Evolutionary conservation across 2,113 vertebrate species (phyloP).

Genomic region (Toxotes chatareus): DNA sequence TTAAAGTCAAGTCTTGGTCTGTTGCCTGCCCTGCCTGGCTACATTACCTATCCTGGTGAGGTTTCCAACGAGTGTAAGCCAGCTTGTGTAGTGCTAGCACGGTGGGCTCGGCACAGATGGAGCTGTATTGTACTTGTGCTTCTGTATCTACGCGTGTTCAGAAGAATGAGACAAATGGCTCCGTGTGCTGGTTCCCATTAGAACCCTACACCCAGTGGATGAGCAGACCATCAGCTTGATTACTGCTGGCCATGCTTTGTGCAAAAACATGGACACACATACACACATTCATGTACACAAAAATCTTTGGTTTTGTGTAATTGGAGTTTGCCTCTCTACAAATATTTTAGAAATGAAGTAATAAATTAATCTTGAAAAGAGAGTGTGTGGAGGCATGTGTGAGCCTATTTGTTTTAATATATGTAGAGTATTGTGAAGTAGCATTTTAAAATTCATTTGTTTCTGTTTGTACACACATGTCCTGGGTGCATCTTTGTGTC

Average conservation of each 20-base stretch:
- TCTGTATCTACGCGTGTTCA: slow-evolving; percentile 23
- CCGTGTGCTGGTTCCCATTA: slow-evolving; percentile 56
- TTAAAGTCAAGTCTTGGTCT: not conserved
- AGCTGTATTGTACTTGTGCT: not conserved
- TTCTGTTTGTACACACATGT: not conserved
- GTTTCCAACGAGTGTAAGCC: slow-evolving; percentile 35
- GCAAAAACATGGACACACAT: not conserved
- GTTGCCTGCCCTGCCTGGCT: slow-evolving; percentile 7
- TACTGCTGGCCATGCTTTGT: slow-evolving; percentile 33
- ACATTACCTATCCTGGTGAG: slow-evolving; percentile 15
- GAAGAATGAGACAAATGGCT: slow-evolving; percentile 15
- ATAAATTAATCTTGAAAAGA: not conserved
- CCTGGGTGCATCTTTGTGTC: not conserved
- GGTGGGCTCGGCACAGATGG: not conserved
- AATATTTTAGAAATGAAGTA: slow-evolving; percentile 25
- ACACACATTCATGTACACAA: slow-evolving; percentile 1
- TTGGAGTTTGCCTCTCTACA: not conserved
- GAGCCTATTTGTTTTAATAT: not conserved
- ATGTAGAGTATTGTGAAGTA: not conserved
- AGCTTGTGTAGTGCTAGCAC: slow-evolving; percentile 43
- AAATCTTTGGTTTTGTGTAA: slow-evolving; percentile 20
- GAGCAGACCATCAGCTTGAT: slow-evolving; percentile 40
- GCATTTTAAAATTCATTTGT: not conserved
- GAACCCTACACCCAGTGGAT: slow-evolving; percentile 36
- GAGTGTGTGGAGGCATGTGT: not conserved